Conservation (phyloP, 2,113 vertebrate species). For the Tylochromis polylepis region DNA sequence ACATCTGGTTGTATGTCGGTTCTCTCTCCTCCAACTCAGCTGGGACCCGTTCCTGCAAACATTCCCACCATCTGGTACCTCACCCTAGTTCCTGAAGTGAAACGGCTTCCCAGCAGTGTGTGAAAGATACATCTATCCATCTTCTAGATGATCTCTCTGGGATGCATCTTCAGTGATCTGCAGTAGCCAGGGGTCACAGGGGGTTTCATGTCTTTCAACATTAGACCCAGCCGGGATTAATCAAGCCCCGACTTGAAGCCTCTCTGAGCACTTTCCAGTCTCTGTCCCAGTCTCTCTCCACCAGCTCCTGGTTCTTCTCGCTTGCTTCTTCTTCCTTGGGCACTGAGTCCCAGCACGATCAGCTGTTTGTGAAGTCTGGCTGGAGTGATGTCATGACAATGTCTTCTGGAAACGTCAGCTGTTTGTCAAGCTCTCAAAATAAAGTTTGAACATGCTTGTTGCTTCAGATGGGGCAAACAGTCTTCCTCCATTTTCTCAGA, state of each 20-base stretch:
- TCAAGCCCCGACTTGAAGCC: background rate
- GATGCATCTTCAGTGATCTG: background rate
- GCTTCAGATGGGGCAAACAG: background rate
- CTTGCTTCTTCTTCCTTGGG: background rate
- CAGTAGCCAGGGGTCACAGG: fast-evolving
- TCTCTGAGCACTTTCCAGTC: background rate
- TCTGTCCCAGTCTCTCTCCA: background rate
- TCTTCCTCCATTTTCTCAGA: background rate
- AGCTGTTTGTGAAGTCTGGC: background rate
- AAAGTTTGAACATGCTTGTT: background rate
- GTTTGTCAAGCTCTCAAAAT: background rate
- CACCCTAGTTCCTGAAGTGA: background rate
- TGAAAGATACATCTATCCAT: background rate
- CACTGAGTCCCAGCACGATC: background rate
- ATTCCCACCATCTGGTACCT: background rate
- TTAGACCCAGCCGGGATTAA: background rate
- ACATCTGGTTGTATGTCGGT: background rate
- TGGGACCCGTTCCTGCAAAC: background rate
- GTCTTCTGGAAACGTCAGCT: background rate
- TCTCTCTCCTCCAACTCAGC: background rate
- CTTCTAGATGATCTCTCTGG: background rate
- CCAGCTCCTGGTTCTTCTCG: background rate
- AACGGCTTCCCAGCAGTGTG: background rate
- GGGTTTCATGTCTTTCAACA: background rate
- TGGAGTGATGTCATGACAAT: background rate